Evolutionary conservation across 1,140 invertebrate species (phyloP).

Genomic region (Agraylea sexmaculata): DNA sequence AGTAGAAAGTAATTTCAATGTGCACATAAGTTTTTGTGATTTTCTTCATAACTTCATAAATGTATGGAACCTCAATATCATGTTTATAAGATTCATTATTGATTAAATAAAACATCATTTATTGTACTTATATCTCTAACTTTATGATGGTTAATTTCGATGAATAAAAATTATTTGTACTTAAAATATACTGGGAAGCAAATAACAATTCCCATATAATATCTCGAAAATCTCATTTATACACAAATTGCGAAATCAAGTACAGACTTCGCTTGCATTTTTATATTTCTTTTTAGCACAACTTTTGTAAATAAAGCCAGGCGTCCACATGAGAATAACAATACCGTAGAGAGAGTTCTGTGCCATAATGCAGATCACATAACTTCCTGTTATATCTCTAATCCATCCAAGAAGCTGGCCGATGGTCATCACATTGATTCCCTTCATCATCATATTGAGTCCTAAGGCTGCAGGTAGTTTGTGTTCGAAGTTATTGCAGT

Average conservation of each 20-base stretch:
- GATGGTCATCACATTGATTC: constrained; percentile 49
- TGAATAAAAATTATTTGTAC: too few relatives aligned
- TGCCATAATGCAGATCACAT: constrained; percentile 46
- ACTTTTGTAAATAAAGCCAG: constrained; percentile 34
- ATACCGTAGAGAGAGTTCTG: constrained; percentile 45
- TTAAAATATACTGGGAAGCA: too few relatives aligned
- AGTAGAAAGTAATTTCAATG: too few relatives aligned
- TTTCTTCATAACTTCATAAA: too few relatives aligned
- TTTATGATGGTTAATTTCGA: too few relatives aligned
- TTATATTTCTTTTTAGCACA: constrained; percentile 2
- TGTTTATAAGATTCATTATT: not conserved
- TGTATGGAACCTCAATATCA: too few relatives aligned
- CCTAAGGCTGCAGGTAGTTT: constrained; percentile 56
- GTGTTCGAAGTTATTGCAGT: constrained; percentile 39
- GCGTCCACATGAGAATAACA: constrained; percentile 45
- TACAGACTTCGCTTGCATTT: constrained; percentile 33
- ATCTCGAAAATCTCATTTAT: too few relatives aligned
- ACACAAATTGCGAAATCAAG: too few relatives aligned
- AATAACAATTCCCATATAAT: too few relatives aligned
- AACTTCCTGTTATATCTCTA: constrained; percentile 49
- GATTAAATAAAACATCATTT: not conserved
- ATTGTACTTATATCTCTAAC: too few relatives aligned
- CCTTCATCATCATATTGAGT: constrained; percentile 61
- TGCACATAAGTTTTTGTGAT: too few relatives aligned
- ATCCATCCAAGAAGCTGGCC: constrained; percentile 57